Conservation (phyloP, 2,113 vertebrate species). For the Pithys albifrons region DNA sequence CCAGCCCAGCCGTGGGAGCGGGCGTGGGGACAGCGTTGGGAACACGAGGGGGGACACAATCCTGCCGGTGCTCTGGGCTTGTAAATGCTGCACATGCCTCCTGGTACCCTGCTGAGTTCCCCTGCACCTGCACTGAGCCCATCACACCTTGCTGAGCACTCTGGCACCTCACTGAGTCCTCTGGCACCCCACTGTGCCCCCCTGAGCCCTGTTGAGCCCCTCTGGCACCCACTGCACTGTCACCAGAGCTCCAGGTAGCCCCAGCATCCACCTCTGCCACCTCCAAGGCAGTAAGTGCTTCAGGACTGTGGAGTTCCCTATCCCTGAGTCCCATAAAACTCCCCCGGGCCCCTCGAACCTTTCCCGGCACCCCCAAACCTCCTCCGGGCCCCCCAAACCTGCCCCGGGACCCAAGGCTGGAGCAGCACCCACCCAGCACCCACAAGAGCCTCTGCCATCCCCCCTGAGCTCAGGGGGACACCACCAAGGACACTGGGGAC, state of each 20-base stretch:
- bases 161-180: neutral
- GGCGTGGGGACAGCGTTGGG: neutral
- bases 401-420: fast-evolving
- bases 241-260: neutral
- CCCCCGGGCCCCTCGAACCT: too few relatives aligned
- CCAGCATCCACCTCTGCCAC: neutral
- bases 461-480: fast-evolving
- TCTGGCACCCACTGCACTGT: neutral
- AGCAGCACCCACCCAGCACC: neutral
- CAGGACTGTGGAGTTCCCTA: neutral
- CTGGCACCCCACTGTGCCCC: too few relatives aligned
- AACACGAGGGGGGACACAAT: neutral
- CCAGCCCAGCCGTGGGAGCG: neutral
- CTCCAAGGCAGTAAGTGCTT: fast-evolving
- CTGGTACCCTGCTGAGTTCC: neutral
- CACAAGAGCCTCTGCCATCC: neutral
- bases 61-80: neutral
- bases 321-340: neutral
- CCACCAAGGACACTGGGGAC: fast-evolving
- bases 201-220: neutral
- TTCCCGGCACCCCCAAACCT: fast-evolving
- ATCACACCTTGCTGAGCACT: neutral
- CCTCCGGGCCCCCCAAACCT: too few relatives aligned
- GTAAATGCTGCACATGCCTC: neutral
- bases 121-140: neutral